A percentile compares a stretch with the other conserved stretches of the same genome.
These are phyloP conservation scores for Odobenus rosmarus DNA, from an alignment of 2,113 vertebrate genomes.

Conservation along the genomic window DNA sequence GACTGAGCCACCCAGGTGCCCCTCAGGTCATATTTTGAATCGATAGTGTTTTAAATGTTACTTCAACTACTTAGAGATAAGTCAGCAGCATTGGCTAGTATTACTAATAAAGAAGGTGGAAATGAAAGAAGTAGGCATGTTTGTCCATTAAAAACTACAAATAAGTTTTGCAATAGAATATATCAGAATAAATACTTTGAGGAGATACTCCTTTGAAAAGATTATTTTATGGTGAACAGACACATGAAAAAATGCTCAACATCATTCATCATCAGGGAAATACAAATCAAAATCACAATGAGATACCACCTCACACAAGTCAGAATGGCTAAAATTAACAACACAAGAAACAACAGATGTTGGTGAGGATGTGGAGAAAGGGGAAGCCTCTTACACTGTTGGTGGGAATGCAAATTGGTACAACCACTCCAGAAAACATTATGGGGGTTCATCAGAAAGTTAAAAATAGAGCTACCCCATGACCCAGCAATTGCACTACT, in stretches of 20 bases:
- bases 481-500: neutral
- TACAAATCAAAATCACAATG: neutral
- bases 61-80: neutral
- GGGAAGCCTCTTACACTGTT: neutral
- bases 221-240: neutral
- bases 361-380: neutral
- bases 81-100: neutral
- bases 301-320: neutral
- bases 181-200: slow-evolving; percentile 24
- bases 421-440: neutral
- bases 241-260: neutral
- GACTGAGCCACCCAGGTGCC: neutral
- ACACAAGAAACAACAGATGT: neutral
- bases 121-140: neutral
- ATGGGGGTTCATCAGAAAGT: neutral
- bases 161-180: neutral
- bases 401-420: neutral
- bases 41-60: neutral
- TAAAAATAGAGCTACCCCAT: neutral
- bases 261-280: neutral
- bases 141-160: neutral
- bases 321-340: neutral
- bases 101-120: slow-evolving; percentile 12
- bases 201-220: neutral
- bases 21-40: neutral